Conservation (phyloP, 2,888 invertebrate genomes). For the Agonum fuliginosum region DNA sequence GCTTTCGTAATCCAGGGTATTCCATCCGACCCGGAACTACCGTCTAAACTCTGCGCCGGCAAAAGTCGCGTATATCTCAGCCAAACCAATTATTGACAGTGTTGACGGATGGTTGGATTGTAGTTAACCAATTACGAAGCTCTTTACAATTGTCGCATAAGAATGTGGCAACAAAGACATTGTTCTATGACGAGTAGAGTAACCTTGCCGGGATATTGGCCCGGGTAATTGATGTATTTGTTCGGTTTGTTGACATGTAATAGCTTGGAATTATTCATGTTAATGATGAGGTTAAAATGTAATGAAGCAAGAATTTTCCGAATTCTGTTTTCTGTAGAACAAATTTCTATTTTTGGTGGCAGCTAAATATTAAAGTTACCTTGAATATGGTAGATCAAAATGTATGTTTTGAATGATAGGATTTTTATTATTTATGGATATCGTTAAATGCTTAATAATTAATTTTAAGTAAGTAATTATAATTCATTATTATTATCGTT, state of each 20-base stretch:
- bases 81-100: constrained; percentile 44
- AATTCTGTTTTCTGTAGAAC: too few species aligned
- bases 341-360: too few species aligned
- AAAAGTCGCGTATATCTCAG: constrained; percentile 16
- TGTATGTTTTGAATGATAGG: too few species aligned
- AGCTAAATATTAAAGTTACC: too few species aligned
- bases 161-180: constrained; percentile 10
- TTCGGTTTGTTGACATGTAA: constrained; percentile 1
- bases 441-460: too few species aligned
- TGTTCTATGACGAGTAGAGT: neutral
- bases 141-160: neutral
- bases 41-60: neutral
- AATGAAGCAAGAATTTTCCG: constrained; percentile 1
- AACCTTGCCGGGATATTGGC: constrained; percentile 9
- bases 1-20: neutral
- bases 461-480: too few species aligned
- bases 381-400: too few species aligned
- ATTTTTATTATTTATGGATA: too few species aligned
- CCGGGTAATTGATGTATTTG: constrained; percentile 2
- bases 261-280: constrained; percentile 8
- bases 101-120: constrained; percentile 34
- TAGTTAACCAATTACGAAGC: constrained; percentile 27
- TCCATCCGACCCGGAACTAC: neutral
- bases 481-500: too few species aligned
- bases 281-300: neutral